A percentile compares a stretch with the other conserved stretches of the same genome.
These are phyloP conservation scores for Alethe castanea DNA, from an alignment of 2,113 vertebrate genomes.

Conservation along the genomic window DNA sequence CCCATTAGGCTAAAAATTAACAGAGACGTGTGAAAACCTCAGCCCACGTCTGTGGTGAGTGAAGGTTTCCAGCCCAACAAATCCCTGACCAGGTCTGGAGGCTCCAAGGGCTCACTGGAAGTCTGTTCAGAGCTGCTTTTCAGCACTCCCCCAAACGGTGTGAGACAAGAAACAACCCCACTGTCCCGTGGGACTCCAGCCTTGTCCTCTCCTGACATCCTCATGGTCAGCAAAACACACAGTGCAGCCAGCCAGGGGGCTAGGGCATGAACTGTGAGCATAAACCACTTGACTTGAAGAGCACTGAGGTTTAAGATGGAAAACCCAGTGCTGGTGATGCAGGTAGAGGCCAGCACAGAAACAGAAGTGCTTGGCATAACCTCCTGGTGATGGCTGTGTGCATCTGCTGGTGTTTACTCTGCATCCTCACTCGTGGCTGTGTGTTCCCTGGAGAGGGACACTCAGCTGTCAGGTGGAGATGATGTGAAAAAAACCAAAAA, in stretches of 20 bases:
- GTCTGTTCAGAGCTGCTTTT: not conserved
- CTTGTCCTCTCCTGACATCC: not conserved
- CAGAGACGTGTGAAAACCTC: not conserved
- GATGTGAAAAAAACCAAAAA: not conserved
- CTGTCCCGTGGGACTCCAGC: not conserved
- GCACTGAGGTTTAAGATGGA: not conserved
- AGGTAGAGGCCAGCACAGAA: not conserved
- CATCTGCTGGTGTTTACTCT: not conserved
- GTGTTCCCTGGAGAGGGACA: not conserved
- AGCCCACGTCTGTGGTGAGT: not conserved
- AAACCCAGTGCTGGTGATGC: not conserved
- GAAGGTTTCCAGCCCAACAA: not conserved
- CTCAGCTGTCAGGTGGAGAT: not conserved
- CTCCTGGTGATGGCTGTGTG: not conserved
- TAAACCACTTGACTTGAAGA: not conserved
- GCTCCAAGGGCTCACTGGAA: accelerated
- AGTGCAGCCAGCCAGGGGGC: not conserved
- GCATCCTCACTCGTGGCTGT: not conserved
- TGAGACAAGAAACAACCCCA: not conserved
- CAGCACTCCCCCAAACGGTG: not conserved
- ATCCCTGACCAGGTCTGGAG: not conserved
- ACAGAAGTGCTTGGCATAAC: not conserved
- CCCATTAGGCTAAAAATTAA: not conserved
- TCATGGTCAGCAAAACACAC: accelerated
- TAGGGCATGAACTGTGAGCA: accelerated